Evolutionary conservation across 2,888 invertebrate genomes (phyloP).

Genomic region (Rhaphigaster nebulosa): DNA sequence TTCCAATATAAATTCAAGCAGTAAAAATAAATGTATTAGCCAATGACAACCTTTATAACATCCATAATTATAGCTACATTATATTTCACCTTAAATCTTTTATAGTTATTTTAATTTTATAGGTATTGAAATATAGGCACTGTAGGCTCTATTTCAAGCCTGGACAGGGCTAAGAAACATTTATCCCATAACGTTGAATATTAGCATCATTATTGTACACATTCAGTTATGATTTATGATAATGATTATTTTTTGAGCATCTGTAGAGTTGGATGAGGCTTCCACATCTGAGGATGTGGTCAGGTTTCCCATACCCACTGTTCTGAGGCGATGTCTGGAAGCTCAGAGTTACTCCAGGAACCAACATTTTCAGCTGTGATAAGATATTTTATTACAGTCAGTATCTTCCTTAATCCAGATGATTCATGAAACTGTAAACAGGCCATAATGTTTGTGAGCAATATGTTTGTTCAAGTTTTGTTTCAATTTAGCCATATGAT

Average conservation of each 20-base stretch:
- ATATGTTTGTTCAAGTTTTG: constrained; percentile 62
- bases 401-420: background rate
- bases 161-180: background rate
- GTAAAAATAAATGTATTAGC: background rate
- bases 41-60: background rate
- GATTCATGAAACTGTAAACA: background rate
- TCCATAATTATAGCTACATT: background rate
- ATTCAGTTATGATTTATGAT: background rate
- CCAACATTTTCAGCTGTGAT: background rate
- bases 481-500: constrained; percentile 60
- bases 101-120: background rate
- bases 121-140: background rate
- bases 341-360: background rate
- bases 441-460: constrained; percentile 64
- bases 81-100: background rate
- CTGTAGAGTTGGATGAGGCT: background rate
- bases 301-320: background rate
- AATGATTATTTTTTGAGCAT: background rate
- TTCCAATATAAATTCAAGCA: background rate
- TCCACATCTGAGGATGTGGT: background rate
- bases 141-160: background rate
- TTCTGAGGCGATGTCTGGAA: background rate
- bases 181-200: background rate
- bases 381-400: background rate
- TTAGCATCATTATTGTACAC: background rate